Evolutionary conservation across 2,888 invertebrate genomes (phyloP).

Genomic region (Chrysina gloriosa): DNA sequence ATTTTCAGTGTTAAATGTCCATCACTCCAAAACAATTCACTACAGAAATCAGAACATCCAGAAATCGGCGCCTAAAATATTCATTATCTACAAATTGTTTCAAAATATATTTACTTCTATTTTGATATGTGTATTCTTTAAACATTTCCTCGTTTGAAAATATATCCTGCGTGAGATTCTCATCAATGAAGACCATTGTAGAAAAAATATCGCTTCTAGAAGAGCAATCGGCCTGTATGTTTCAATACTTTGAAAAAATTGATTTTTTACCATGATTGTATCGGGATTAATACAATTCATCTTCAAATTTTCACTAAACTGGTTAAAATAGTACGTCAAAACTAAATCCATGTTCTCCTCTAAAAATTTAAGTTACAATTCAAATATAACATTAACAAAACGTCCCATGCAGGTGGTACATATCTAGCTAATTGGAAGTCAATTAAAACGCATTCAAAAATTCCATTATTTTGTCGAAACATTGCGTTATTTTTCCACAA

Average conservation of each 20-base stretch:
- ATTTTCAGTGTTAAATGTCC: no score
- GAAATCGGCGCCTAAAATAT: constrained; percentile 67
- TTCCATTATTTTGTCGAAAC: constrained; percentile 64
- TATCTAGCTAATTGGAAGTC: constrained; percentile 78
- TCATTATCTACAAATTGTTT: constrained; percentile 68
- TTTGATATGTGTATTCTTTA: constrained; percentile 67
- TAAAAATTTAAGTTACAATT: constrained; percentile 67
- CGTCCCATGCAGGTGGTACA: constrained; percentile 74
- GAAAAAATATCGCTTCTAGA: constrained; percentile 68
- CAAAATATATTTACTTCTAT: constrained; percentile 69
- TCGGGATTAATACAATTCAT: constrained; percentile 62
- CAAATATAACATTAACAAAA: constrained; percentile 69
- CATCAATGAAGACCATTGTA: constrained; percentile 69
- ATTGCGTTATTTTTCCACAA: constrained; percentile 75
- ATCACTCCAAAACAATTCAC: constrained; percentile 64
- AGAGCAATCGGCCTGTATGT: constrained; percentile 69
- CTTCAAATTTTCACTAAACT: constrained; percentile 64
- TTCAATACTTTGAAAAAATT: constrained; percentile 65
- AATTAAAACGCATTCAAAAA: constrained; percentile 72
- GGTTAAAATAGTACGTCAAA: constrained; percentile 70
- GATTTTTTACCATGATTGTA: constrained; percentile 62
- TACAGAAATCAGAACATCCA: constrained; percentile 70
- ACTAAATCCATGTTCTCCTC: constrained; percentile 66
- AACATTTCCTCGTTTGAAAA: constrained; percentile 68
- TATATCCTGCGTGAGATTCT: constrained; percentile 65